Evolutionary conservation across 2,797 vertebrate genomes (phyloP).

Genomic region (Prunella strophiata): DNA sequence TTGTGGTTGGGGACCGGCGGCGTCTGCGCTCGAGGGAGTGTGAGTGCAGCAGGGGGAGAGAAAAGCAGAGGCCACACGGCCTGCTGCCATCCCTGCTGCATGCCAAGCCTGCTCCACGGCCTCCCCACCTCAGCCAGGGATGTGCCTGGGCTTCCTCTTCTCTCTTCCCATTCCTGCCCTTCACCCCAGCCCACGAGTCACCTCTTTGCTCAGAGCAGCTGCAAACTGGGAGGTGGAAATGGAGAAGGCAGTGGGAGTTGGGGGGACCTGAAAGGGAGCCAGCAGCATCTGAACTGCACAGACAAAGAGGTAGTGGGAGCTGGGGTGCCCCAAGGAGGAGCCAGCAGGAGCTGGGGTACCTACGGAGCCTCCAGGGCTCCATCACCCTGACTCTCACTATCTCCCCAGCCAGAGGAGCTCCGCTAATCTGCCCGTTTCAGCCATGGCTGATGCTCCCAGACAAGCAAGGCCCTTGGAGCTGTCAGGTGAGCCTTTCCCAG

Average conservation of each 20-base stretch:
- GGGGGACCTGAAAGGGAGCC: not conserved
- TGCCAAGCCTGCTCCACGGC: not conserved
- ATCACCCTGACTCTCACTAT: not conserved
- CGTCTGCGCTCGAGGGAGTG: rapidly evolving
- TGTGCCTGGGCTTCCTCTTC: not conserved
- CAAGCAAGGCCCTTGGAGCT: conserved; percentile 30
- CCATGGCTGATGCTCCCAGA: conserved; percentile 3
- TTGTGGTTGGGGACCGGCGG: conserved; percentile 18
- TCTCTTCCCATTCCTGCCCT: not conserved
- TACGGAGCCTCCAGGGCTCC: not conserved
- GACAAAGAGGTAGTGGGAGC: not conserved
- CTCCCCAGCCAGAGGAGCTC: not conserved
- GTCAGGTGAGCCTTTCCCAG: conserved; percentile 65
- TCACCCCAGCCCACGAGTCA: not conserved
- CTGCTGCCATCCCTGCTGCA: not conserved
- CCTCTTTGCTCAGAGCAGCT: not conserved
- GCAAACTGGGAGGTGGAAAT: not conserved
- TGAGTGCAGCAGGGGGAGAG: rapidly evolving
- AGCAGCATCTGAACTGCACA: not conserved
- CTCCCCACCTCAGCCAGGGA: rapidly evolving
- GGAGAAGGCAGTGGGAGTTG: not conserved
- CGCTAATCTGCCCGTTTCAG: not conserved
- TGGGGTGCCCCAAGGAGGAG: not conserved
- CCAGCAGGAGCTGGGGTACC: not conserved
- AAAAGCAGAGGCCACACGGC: not conserved